Evolutionary conservation across 2,888 invertebrate species (phyloP).

Genomic region (Lepeophtheirus nordmannii): DNA sequence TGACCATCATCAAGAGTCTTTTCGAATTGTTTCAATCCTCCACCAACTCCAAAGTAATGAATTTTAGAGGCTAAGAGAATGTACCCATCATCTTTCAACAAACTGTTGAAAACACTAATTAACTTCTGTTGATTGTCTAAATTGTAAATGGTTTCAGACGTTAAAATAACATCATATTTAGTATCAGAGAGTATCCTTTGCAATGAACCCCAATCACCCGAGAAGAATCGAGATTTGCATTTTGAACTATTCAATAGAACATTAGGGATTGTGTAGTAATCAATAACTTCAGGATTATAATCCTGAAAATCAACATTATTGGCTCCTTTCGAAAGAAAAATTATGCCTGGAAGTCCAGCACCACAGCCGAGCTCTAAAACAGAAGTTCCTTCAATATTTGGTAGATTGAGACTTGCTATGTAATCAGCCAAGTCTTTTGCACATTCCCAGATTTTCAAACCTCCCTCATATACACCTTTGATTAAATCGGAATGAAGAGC

Average conservation of each 20-base stretch:
- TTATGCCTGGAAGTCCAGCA: conserved; percentile 69
- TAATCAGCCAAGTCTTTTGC: conserved; percentile 60
- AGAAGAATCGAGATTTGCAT: conserved; percentile 35
- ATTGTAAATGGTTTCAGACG: conserved; percentile 81
- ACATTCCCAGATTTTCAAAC: conserved; percentile 91
- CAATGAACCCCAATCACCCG: conserved; percentile 61
- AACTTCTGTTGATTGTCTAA: conserved; percentile 59
- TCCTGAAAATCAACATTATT: conserved; percentile 67
- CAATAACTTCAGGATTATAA: conserved; percentile 76
- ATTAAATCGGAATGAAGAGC: conserved; percentile 51
- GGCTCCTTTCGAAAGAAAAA: conserved; percentile 51
- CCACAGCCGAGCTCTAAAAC: conserved; percentile 87
- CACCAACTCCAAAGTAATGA: conserved; percentile 89
- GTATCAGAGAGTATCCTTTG: conserved; percentile 17
- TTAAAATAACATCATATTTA: conserved; percentile 67
- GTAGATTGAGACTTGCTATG: conserved; percentile 33
- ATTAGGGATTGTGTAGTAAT: conserved; percentile 65
- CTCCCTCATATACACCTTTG: conserved; percentile 69
- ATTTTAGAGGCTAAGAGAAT: conserved; percentile 70
- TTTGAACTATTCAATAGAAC: conserved; percentile 44
- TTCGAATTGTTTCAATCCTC: conserved; percentile 62
- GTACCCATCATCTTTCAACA: conserved; percentile 46
- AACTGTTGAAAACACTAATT: conserved; percentile 47
- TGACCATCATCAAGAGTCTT: conserved; percentile 38
- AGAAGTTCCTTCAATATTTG: conserved; percentile 35